These are phyloP conservation scores for Maconellicoccus hirsutus DNA, from an alignment of 1,140 invertebrate species.

Conservation along the genomic window DNA sequence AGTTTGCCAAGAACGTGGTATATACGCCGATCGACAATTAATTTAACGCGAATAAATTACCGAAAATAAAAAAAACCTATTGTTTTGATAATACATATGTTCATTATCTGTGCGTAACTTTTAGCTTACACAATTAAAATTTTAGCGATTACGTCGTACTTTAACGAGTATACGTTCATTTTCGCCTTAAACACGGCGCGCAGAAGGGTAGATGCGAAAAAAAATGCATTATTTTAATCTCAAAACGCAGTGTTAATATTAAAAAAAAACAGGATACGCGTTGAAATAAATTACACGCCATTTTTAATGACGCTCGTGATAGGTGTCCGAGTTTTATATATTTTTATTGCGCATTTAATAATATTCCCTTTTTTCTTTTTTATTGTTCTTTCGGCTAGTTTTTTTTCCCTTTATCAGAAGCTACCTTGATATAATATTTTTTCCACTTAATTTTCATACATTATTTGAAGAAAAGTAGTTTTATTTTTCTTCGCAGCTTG, in stretches of 20 bases:
- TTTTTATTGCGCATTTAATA: slow-evolving; percentile 21
- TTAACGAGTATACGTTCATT: no score
- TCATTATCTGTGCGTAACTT: no score
- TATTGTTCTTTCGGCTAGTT: not conserved
- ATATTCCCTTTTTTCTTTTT: slow-evolving; percentile 12
- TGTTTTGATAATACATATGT: no score
- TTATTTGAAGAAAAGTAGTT: not conserved
- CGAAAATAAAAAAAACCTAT: not conserved
- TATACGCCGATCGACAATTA: not conserved
- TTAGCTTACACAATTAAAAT: no score
- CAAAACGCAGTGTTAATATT: not conserved
- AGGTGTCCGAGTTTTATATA: not conserved
- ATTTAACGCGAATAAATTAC: not conserved
- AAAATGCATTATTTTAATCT: not conserved
- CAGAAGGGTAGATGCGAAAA: no score
- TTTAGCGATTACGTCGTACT: no score
- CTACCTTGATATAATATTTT: not conserved
- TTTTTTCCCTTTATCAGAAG: not conserved
- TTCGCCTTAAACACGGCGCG: no score
- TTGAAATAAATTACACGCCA: slow-evolving; percentile 14
- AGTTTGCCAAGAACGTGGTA: not conserved
- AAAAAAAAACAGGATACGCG: slow-evolving; percentile 10
- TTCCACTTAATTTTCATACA: slow-evolving; percentile 12
- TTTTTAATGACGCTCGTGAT: slow-evolving; percentile 20
- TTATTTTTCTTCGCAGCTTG: not conserved